Conservation (phyloP, 2,113 vertebrate genomes). For the Toxostoma redivivum region DNA sequence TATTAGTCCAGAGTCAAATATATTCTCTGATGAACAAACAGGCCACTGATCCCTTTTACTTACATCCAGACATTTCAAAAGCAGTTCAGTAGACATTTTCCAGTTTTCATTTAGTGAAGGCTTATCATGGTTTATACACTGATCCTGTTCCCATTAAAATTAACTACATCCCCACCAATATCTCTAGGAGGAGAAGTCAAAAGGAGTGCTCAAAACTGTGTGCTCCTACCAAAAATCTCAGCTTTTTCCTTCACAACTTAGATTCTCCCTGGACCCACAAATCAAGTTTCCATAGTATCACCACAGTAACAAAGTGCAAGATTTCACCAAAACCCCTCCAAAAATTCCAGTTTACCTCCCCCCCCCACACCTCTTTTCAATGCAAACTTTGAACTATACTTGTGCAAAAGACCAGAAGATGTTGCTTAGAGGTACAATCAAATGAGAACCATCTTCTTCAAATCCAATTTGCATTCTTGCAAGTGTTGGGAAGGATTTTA, state of each 20-base stretch:
- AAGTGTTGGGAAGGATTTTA: not conserved
- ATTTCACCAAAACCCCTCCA: not conserved
- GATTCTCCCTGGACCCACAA: not conserved
- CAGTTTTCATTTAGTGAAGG: not conserved
- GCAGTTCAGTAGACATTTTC: not conserved
- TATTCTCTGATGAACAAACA: not conserved
- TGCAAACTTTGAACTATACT: not conserved
- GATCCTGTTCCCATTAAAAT: not conserved
- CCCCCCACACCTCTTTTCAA: accelerated
- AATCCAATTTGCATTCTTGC: not conserved
- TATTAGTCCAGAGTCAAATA: slow-evolving; percentile 9
- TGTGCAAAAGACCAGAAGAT: not conserved
- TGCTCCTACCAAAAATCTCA: not conserved
- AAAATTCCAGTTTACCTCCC: not conserved
- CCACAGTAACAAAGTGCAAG: not conserved
- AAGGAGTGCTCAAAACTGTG: not conserved
- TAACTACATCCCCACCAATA: not conserved
- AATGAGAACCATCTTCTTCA: not conserved
- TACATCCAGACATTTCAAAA: not conserved
- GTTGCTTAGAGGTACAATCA: not conserved
- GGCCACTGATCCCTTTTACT: not conserved
- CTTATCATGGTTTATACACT: not conserved
- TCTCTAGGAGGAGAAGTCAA: not conserved
- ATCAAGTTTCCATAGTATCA: not conserved
- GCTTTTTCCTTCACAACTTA: not conserved